Percentiles rank a stretch among this genome's conserved stretches.
Conservation (phyloP, 2,797 vertebrate genomes). For the Coranthus polyacanthus region DNA sequence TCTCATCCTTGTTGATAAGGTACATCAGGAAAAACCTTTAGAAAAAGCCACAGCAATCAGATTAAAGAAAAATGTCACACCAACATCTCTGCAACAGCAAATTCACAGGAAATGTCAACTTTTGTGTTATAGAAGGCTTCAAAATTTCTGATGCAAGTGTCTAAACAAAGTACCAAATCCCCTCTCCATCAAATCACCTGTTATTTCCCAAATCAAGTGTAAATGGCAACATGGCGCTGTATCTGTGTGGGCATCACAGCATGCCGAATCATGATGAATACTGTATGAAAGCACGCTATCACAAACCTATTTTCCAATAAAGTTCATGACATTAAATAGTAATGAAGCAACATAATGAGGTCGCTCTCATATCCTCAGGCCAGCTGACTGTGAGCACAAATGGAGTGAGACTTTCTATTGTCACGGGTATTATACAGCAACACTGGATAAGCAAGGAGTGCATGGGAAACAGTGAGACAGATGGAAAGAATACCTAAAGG, state of each 20-base stretch:
- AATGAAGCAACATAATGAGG: slow-evolving; percentile 77
- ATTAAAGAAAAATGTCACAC: slow-evolving; percentile 45
- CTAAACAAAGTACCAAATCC: slow-evolving; percentile 37
- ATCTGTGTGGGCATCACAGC: slow-evolving; percentile 50
- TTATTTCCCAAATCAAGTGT: slow-evolving; percentile 55
- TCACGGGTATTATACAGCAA: slow-evolving; percentile 34
- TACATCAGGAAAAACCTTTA: slow-evolving; percentile 99
- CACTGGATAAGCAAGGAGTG: slow-evolving; percentile 26
- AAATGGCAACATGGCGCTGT: slow-evolving; percentile 58
- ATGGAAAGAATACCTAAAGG: slow-evolving; percentile 52
- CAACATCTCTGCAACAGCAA: background rate
- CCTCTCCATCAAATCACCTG: slow-evolving; percentile 45
- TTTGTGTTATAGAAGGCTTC: slow-evolving; percentile 22
- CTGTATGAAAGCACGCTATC: slow-evolving; percentile 63
- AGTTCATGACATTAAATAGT: slow-evolving; percentile 78
- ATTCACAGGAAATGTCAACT: slow-evolving; percentile 33
- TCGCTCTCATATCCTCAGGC: slow-evolving; percentile 51
- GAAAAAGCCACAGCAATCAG: slow-evolving; percentile 44
- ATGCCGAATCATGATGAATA: slow-evolving; percentile 62
- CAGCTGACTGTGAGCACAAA: slow-evolving; percentile 60
- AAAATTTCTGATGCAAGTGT: slow-evolving; percentile 20
- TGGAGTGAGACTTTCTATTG: slow-evolving; percentile 64
- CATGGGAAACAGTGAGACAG: slow-evolving; percentile 30
- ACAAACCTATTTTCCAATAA: slow-evolving; percentile 71
- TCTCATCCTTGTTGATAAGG: slow-evolving; percentile 98